These are phyloP conservation scores for Myoxocephalus aenaeus DNA, from an alignment of 2,797 vertebrate genomes.

Conservation along the genomic window DNA sequence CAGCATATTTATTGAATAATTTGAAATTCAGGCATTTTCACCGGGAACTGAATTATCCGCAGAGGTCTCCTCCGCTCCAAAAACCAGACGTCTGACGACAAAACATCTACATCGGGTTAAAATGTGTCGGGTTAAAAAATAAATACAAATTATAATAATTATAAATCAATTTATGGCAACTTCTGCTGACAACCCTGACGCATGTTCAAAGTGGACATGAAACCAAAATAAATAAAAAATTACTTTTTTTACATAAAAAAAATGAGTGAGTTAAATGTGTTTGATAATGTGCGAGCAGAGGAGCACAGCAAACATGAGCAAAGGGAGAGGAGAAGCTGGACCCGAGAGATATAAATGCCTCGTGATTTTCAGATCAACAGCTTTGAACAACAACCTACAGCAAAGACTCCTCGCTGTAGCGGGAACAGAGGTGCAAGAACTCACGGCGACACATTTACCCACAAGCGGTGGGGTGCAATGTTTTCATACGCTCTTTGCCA, in stretches of 20 bases:
- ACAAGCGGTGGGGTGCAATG: slow-evolving; percentile 17
- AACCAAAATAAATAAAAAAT: background rate
- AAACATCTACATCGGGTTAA: background rate
- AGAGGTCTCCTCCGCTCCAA: slow-evolving; percentile 3
- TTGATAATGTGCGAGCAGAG: background rate
- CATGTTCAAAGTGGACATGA: background rate
- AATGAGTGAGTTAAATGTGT: background rate
- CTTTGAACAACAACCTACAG: background rate
- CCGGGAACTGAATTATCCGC: background rate
- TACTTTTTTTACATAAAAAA: background rate
- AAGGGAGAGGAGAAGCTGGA: background rate
- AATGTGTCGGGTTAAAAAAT: background rate
- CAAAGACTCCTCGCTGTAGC: background rate
- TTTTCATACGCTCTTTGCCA: slow-evolving; percentile 24
- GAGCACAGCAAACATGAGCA: background rate
- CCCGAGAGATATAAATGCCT: background rate
- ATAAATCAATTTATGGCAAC: background rate
- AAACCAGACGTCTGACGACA: background rate
- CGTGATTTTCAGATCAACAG: background rate
- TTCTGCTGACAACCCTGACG: background rate
- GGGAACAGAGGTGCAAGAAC: slow-evolving; percentile 2
- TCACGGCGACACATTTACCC: slow-evolving; percentile 32
- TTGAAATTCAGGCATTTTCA: background rate
- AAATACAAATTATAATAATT: background rate
- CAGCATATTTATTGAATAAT: background rate